Conservation (phyloP, 2,113 vertebrate genomes). For the Blennius ocellaris region DNA sequence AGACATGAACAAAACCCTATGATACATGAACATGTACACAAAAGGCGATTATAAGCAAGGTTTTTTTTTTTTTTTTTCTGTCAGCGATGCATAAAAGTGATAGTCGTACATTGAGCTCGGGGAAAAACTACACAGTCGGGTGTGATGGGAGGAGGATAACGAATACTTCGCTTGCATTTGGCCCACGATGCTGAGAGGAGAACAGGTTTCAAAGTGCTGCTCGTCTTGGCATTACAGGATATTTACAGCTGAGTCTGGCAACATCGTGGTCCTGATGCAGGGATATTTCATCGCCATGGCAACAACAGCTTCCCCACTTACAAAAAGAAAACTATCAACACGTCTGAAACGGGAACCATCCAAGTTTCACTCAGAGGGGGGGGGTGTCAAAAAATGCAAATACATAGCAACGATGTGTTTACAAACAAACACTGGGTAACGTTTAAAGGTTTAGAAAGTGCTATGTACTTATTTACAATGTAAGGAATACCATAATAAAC, state of each 20-base stretch:
- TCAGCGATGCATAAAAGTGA: not conserved
- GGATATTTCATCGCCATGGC: constrained; percentile 47
- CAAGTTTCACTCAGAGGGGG: constrained; percentile 15
- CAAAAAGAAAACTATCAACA: no score
- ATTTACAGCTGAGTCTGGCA: constrained; percentile 23
- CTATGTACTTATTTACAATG: constrained; percentile 37
- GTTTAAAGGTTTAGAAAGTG: constrained; percentile 5
- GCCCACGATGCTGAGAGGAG: constrained; percentile 43
- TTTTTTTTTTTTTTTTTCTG: constrained; percentile 1
- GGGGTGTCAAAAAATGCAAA: not conserved
- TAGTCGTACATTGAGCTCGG: no score
- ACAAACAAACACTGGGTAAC: constrained; percentile 20
- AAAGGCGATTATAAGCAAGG: constrained; percentile 71
- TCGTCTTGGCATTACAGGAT: constrained; percentile 59
- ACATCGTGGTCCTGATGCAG: constrained; percentile 28
- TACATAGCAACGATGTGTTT: not conserved
- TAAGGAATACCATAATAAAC: constrained; percentile 22
- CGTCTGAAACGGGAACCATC: not conserved
- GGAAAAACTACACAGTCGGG: no score
- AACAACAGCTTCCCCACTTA: constrained; percentile 21
- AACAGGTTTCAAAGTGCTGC: constrained; percentile 41
- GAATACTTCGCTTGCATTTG: constrained; percentile 43
- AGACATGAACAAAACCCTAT: constrained; percentile 13
- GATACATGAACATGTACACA: constrained; percentile 38
- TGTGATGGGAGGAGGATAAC: not conserved